Base-by-base conservation (phyloP, 2,797 vertebrate species). In the Etheostoma perlongum region DNA sequence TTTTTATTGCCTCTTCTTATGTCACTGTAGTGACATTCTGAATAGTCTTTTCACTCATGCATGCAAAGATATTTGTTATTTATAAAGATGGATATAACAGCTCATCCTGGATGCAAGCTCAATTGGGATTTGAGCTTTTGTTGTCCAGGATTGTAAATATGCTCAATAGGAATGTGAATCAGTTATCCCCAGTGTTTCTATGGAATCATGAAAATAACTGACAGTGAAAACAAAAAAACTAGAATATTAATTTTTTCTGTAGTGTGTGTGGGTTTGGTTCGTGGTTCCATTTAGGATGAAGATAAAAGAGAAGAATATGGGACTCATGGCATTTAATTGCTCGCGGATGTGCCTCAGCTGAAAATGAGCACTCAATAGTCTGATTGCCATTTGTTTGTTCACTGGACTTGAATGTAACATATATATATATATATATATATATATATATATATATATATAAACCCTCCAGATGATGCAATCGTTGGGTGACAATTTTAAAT, bases 351-450 rank as follows among this genome's bases (percentile, higher is more conserved):
- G 79, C 77, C 74, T 73, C 52, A 75, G 63, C 57, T 80, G 78
- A 83, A 82, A 87, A 89, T 71, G 69, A 86, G 57, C 66, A 72
- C 74, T 86, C 30, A 16, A 54, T 71, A 59, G 81, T 83, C 70
- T 84, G 81, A 90, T 80, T 86, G 70, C 58, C 57, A 14, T 85
- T 86, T 90, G 72, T 88, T 89, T 90, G 67, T 82, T 85, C 78
- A 53, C 78, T 67, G 74, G 79, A 66, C 57, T 71, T 76, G 48
- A 85, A 86, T 81, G 67, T 27, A 61, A 36, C 65, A 33, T 23
- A 23, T 23, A 23, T 23, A 33, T 60, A 49, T 76, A 49, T 78
- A 66, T 73, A 62, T 60, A 49, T 76, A 49, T 78, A 66, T 73
- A 62, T n/a, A n/a, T n/a, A 33, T 23, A 23, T 23, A 23, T 23